Conservation (phyloP, 2,113 vertebrate genomes). For the Anas platyrhynchos region DNA sequence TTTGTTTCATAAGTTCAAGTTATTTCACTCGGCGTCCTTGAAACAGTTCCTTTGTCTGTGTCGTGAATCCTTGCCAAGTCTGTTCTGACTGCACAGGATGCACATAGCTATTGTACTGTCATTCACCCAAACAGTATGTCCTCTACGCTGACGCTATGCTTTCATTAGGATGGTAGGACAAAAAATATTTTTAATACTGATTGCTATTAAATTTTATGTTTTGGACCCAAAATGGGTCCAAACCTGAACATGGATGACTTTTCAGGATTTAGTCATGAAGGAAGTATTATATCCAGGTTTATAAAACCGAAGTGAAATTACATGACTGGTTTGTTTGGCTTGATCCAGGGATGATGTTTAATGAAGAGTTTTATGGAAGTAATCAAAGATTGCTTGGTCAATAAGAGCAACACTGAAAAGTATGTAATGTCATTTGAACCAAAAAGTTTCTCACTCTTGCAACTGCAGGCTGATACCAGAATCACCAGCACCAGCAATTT, state of each 20-base stretch:
- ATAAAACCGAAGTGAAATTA: background rate
- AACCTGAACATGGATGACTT: background rate
- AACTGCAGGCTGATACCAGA: constrained; percentile 34
- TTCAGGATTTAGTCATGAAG: background rate
- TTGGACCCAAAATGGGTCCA: constrained; percentile 9
- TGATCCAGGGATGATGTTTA: background rate
- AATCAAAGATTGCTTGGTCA: constrained; percentile 21
- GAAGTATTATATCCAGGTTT: constrained; percentile 3
- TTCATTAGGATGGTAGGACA: constrained; percentile 26
- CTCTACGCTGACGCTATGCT: background rate
- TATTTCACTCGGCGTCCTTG: constrained; percentile 58
- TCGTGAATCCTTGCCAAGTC: constrained; percentile 46
- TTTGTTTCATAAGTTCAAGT: constrained; percentile 31
- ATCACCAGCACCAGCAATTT: constrained; percentile 58
- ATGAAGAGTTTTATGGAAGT: constrained; percentile 18
- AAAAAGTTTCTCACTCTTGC: background rate
- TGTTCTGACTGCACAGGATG: constrained; percentile 40
- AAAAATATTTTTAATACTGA: background rate
- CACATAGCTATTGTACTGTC: constrained; percentile 47
- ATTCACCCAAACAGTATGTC: constrained; percentile 28
- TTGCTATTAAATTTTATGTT: constrained; percentile 15
- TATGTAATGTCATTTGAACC: background rate
- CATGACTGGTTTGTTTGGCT: background rate
- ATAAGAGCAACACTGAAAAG: background rate
- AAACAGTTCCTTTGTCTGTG: constrained; percentile 51